Evolutionary conservation across 2,797 vertebrate species (phyloP).

Genomic region (Uromys caudimaculatus): DNA sequence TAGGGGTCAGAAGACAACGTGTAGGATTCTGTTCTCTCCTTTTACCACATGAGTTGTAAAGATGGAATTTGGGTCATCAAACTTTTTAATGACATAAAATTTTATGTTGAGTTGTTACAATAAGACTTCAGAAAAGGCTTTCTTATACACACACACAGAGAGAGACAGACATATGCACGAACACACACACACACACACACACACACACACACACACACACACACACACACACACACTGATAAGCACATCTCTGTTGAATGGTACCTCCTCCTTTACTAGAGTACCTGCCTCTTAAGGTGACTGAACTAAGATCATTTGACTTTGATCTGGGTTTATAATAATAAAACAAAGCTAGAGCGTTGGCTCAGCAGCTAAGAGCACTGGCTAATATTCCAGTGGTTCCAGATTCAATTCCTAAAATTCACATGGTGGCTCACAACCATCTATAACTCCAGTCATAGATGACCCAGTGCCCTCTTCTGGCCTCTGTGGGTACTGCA

Average conservation of each 20-base stretch:
- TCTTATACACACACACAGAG: too few relatives aligned
- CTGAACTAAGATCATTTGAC: conserved; percentile 29
- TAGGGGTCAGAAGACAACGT: neutral
- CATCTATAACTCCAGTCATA: neutral
- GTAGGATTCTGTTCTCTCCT: neutral
- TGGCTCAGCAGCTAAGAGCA: neutral
- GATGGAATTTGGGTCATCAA: neutral
- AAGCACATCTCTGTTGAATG: neutral
- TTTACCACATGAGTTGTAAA: too few relatives aligned
- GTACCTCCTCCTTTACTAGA: neutral
- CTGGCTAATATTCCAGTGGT: neutral
- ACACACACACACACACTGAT: neutral
- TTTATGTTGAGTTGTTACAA: conserved; percentile 14
- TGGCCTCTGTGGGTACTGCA: neutral
- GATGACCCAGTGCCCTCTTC: neutral
- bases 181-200: too few relatives aligned
- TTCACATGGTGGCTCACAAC: neutral
- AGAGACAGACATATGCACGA: too few relatives aligned
- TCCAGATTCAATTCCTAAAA: neutral
- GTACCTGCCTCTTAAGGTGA: neutral
- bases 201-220: neutral
- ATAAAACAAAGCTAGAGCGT: conserved; percentile 29
- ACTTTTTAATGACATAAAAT: conserved; percentile 12
- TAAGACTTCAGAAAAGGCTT: neutral
- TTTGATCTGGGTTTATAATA: conserved; percentile 27